Evolutionary conservation across 2,797 vertebrate species (phyloP).

Genomic region (Sphenopsis melanotis): DNA sequence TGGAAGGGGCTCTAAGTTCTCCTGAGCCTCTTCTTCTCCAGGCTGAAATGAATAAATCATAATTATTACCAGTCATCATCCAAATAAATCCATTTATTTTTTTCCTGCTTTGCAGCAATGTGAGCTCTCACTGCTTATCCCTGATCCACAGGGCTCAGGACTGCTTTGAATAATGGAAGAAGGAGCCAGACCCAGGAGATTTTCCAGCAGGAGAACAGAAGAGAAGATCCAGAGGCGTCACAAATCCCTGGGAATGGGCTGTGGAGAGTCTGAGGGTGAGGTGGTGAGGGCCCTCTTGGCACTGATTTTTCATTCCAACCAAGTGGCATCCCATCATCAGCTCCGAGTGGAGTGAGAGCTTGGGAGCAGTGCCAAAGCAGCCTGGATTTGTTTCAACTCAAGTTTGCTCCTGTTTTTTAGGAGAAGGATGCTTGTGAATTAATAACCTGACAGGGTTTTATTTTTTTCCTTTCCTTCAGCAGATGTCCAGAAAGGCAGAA

Average conservation of each 20-base stretch:
- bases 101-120: not conserved
- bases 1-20: not conserved
- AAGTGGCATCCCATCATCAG: not conserved
- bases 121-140: not conserved
- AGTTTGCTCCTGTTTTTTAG: not conserved
- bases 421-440: constrained; percentile 10
- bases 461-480: not conserved
- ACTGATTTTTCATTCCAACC: not conserved
- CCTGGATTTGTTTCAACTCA: constrained; percentile 10
- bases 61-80: not conserved
- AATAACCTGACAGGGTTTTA: not conserved
- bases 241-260: not conserved
- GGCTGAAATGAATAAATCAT: not conserved
- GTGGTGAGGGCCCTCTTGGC: not conserved
- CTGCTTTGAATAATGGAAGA: fast-evolving
- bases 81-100: not conserved
- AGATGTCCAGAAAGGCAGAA: constrained; percentile 2
- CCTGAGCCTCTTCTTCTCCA: not conserved
- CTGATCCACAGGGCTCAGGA: not conserved
- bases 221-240: not conserved
- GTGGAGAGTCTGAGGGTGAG: not conserved
- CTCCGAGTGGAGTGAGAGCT: not conserved
- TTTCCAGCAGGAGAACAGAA: not conserved
- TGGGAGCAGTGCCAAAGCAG: constrained; percentile 1
- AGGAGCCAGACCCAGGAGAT: not conserved